These are phyloP conservation scores for Astreopora myriophthalma DNA, from an alignment of 64 coral and sea anemone genomes.

Conservation along the genomic window DNA sequence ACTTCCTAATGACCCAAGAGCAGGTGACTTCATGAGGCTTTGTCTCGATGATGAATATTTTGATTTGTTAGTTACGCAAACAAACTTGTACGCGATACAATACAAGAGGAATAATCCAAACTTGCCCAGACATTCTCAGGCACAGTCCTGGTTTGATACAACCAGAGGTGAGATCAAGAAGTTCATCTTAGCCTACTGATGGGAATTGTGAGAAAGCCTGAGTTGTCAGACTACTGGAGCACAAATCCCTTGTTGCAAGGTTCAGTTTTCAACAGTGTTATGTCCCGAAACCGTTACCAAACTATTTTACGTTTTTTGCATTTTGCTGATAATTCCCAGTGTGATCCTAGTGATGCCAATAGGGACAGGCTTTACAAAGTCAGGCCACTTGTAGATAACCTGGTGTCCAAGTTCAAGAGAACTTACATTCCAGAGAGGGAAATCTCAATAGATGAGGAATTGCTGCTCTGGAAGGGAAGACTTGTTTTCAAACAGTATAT, in stretches of 20 bases:
- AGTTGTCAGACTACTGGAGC: constrained; percentile 42
- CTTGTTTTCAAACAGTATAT: too few relatives aligned
- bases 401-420: constrained; percentile 1
- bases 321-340: constrained; percentile 32
- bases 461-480: too few relatives aligned
- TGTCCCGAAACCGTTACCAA: not conserved
- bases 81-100: constrained; percentile 57
- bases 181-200: constrained; percentile 47
- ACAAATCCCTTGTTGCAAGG: constrained; percentile 5
- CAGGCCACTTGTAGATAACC: too few relatives aligned
- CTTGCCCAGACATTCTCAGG: not conserved
- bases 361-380: too few relatives aligned
- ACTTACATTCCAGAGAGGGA: not conserved
- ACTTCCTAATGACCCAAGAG: constrained; percentile 27
- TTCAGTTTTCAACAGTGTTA: not conserved
- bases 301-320: constrained; percentile 15
- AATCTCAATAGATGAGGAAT: too few relatives aligned
- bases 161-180: constrained; percentile 56
- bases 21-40: too few relatives aligned
- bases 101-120: constrained; percentile 36
- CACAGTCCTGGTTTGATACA: constrained; percentile 42
- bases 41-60: constrained; percentile 48
- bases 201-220: constrained; percentile 55
- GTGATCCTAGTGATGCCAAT: not conserved
- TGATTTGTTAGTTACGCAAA: constrained; percentile 55